Base-by-base conservation (phyloP, 2,113 vertebrate genomes). In the Toxotes chatareus region DNA sequence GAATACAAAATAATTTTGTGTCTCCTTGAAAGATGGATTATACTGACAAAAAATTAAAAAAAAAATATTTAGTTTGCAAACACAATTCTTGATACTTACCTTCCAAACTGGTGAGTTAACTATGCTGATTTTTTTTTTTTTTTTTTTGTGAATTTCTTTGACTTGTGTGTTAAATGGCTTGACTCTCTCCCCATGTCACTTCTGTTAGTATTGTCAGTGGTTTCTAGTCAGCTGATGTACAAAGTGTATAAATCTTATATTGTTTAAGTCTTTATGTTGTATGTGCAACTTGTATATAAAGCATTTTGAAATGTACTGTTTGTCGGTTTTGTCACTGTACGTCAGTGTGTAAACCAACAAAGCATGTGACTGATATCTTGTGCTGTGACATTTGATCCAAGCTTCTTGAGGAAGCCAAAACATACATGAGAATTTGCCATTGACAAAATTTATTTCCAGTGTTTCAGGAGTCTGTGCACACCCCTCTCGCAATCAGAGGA, bases 401-500 rank as follows among this genome's bases (percentile, higher is more conserved):
- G 38, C 7, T 13, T 56, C 31, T 44, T 3, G 27, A 21, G 11
- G 19, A 32, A 57, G 53, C 4, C 38, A 60, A 64, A 86, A 59
- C 14, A 0, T 4, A 64, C 31, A 27, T 2, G 5, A 23, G 7
- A 32, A 34, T 79, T 46, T 88, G 59, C 92, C 88, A 94, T 88
- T 89, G 91, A 94, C 91, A 94, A 91, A 91, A 92, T 95, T 96
- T 97, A 99, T 99, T 98, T 99, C 97, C 98, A 99, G 98, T 99
- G 97, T 99, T 98, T 97, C 97, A 95, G 95, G 94, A 91, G 80
- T 91, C 90, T 73, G 82, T 94, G 93, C 94, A 93, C 53, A 84
- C 67, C 72, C 83, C 87, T 84, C 76, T 82, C 76, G 83, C 76
- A 86, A 73, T 71, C 76, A 86, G 92, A 93, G 90, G 95, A 96